Evolutionary conservation across 2,797 vertebrate genomes (phyloP), one percentile per base, ranked within the genome.

Genomic region (Mus spretus): DNA sequence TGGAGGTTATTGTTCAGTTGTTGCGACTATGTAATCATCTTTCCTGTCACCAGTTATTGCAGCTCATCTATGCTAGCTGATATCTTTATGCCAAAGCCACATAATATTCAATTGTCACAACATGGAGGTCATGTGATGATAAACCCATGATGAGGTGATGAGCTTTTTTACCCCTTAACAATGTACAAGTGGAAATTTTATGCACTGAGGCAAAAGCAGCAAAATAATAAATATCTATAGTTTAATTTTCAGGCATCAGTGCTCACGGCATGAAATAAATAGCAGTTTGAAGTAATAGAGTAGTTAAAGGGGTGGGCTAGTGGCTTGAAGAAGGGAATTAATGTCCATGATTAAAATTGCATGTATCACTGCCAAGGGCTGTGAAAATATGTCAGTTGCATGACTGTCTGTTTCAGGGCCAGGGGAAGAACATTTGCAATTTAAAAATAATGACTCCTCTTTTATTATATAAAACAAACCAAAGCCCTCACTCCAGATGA

Each of bases 271-370:
- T 85, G 65, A 96, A 91, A 93, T 96, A 95, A 96, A 95, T 85
- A 96, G 57, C 59, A 84, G 28, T 40, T 74, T 95, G 83, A 93
- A 95, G 91, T 72, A 95, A 94, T 40, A 90, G 65, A 79, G 86
- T 87, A 93, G 88, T 95, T 91, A 81, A 94, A 95, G 63, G 59
- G 47, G 24, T 44, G 78, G 77, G 11, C 24, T 86, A n/a, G 77
- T 55, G 92, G 47, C 77, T 97, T 95, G 80, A 96, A 91, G 82
- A 95, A 67, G 77, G 90, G 77, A 93, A 96, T 96, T 96, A 97
- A 96, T 97, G 94, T 95, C 91, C 72, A 28, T 78, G 91, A 97
- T 95, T 96, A 96, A 97, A 97, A 95, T 87, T 91, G 61, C 63
- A 90, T 96, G 89, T 87, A 95, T 95, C 90, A 75, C 84, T 93